Percentiles rank a stretch among this genome's conserved stretches.
These are phyloP conservation scores for Mesembrinibis cayennensis DNA, from an alignment of 2,113 vertebrate species.

Conservation along the genomic window DNA sequence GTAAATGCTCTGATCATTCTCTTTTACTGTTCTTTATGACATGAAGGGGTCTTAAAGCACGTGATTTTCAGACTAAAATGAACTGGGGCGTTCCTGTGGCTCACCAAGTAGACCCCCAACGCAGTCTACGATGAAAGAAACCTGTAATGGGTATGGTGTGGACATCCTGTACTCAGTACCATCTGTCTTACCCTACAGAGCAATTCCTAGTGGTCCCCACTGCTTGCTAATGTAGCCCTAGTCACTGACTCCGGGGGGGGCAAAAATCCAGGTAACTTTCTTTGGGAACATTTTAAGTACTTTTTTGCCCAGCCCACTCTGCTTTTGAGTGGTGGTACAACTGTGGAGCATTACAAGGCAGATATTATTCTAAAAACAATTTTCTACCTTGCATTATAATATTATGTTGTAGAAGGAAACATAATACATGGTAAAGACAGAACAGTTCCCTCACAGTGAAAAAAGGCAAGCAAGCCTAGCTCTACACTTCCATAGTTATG, in stretches of 20 bases:
- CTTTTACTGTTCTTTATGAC: background rate
- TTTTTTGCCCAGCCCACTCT: background rate
- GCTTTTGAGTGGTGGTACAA: background rate
- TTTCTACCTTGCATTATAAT: background rate
- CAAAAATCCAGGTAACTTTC: background rate
- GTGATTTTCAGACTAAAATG: background rate
- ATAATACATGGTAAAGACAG: background rate
- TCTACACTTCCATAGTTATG: background rate
- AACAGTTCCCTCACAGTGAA: background rate
- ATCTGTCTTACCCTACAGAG: background rate
- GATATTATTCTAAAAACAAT: background rate
- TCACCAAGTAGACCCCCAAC: background rate
- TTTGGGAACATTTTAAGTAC: background rate
- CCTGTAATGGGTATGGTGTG: background rate
- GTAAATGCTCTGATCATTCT: background rate
- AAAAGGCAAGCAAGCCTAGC: background rate
- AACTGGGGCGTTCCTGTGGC: background rate
- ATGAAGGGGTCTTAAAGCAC: background rate
- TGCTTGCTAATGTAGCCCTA: background rate
- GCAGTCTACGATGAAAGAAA: background rate
- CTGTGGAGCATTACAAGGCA: background rate
- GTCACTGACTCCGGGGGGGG: background rate
- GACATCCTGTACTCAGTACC: background rate
- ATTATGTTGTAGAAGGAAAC: background rate
- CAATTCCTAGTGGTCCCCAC: background rate